Evolutionary conservation across 2,888 invertebrate genomes (phyloP), one percentile per base, ranked within the genome.

Genomic region (Drepana falcataria): DNA sequence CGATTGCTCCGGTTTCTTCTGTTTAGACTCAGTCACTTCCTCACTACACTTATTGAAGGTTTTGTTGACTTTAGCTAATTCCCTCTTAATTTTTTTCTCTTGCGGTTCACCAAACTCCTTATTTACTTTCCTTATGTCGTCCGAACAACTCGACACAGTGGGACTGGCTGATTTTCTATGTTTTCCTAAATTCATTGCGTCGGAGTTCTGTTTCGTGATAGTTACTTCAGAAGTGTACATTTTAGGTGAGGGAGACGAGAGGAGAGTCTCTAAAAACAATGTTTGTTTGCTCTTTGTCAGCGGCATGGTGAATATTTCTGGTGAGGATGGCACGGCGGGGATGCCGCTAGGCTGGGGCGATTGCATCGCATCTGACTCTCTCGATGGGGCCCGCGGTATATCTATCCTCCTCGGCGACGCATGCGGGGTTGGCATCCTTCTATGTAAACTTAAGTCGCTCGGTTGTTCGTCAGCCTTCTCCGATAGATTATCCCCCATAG

Each of bases 301-400:
- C 4, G 91, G 90, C 66, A 92, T 86, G 48, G 92, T 91, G 57
- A 93, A 92, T 69, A 93, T 91, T 79, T 95, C 95, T 21, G 95
- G 94, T 5, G 95, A 94, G 35, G 93, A 93, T 47, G 94, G 94
- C 48, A 95, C 92, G 47, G 94, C 94, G 35, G 95, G 94, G 55
- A 95, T 93, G 34, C 94, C 95, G 65, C 94, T 95, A 2, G 94
- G 94, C 67, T 94, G 94, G 2, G 95, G 95, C 4, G 95, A 95
- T 75, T 95, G 95, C 74, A 94, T 93, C 44, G 95, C 93, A 75
- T 95, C 95, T 1, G 95, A 95, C 68, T 93, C 94, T 59, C 94
- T 91, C 2, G 95, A 95, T 4, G 93, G 93, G 4, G 94, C 94
- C 57, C 95, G 85, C 49, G 91, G 91, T 65, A 88, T 81, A 9